These are phyloP conservation scores for Reticulitermes speratus DNA, from an alignment of 1,140 invertebrate genomes.

Conservation along the genomic window DNA sequence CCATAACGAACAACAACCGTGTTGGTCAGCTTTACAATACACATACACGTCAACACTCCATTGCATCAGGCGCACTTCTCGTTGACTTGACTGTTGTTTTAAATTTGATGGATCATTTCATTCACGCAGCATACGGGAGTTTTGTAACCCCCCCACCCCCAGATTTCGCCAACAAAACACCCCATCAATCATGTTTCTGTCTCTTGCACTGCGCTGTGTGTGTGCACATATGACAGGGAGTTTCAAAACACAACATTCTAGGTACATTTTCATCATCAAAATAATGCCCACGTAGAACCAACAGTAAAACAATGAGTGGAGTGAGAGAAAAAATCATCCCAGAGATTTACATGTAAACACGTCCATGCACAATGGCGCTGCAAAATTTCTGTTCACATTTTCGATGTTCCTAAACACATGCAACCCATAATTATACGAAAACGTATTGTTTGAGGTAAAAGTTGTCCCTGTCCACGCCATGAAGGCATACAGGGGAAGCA, in stretches of 20 bases:
- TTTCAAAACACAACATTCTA: conserved; percentile 11
- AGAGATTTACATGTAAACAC: neutral
- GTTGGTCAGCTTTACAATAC: conserved; percentile 11
- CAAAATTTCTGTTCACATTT: neutral
- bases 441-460: too few species aligned
- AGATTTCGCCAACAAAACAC: conserved; percentile 10
- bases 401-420: neutral
- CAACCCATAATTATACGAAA: too few species aligned
- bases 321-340: neutral
- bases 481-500: too few species aligned
- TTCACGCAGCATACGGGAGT: neutral
- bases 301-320: neutral
- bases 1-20: conserved; percentile 7
- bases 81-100: conserved; percentile 15
- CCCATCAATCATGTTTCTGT: conserved; percentile 18
- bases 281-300: neutral
- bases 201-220: neutral
- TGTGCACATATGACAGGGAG: neutral
- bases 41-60: conserved; percentile 10
- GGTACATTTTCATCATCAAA: conserved; percentile 3
- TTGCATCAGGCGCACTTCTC: conserved; percentile 13
- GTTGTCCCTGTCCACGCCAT: too few species aligned
- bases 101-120: conserved; percentile 19
- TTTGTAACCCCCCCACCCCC: neutral
- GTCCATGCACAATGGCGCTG: neutral